A percentile compares a stretch with the other conserved stretches of the same genome.
Evolutionary conservation across 1,140 invertebrate genomes (phyloP).

Genomic region (Drosophila auraria): DNA sequence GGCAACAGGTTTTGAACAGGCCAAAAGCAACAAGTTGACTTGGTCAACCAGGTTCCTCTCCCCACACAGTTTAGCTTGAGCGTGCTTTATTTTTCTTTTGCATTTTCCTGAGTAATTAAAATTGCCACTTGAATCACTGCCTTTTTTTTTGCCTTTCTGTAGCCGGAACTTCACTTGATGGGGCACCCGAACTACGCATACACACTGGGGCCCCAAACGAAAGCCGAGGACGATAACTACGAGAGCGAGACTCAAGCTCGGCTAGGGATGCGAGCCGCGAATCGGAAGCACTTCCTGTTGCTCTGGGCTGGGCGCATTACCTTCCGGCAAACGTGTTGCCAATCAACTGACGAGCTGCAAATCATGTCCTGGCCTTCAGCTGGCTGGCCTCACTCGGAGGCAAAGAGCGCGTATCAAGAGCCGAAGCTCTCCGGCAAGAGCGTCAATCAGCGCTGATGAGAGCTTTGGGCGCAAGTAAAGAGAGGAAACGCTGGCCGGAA

Average conservation of each 20-base stretch:
- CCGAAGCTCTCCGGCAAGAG: constrained; percentile 52
- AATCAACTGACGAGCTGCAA: constrained; percentile 79
- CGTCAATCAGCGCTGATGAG: constrained; percentile 51
- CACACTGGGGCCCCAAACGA: constrained; percentile 25
- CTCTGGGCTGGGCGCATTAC: constrained; percentile 55
- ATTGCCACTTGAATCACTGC: constrained; percentile 43
- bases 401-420: constrained; percentile 41
- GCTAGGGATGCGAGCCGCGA: constrained; percentile 20
- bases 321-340: constrained; percentile 85
- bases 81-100: constrained; percentile 14
- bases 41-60: constrained; percentile 12
- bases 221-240: constrained; percentile 35
- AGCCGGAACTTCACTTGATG: constrained; percentile 28
- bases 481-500: constrained; percentile 6
- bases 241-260: constrained; percentile 23
- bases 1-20: constrained; percentile 26
- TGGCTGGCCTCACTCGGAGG: constrained; percentile 19
- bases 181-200: constrained; percentile 43
- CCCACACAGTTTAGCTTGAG: neutral
- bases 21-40: constrained; percentile 68
- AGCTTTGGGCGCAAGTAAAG: constrained; percentile 40
- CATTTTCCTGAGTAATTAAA: constrained; percentile 30
- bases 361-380: constrained; percentile 65
- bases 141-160: constrained; percentile 3
- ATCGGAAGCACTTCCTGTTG: constrained; percentile 51